A percentile compares a stretch with the other conserved stretches of the same genome.
These are phyloP conservation scores for Cladopsammia gracilis DNA, from an alignment of 64 coral and sea anemone species.

Conservation along the genomic window DNA sequence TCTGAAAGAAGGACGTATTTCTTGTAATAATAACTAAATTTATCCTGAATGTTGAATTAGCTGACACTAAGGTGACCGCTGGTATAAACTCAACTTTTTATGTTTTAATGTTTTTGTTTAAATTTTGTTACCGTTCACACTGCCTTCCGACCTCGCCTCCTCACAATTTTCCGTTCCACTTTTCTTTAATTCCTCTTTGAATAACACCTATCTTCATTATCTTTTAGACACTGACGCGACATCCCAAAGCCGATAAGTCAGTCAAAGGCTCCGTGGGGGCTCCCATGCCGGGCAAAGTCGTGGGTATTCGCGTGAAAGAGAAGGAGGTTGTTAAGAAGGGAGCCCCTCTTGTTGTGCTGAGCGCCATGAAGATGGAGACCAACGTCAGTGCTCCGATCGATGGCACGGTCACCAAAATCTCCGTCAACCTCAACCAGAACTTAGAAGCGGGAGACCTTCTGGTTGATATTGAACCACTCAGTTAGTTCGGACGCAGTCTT, in stretches of 20 bases:
- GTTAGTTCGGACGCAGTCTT: neutral
- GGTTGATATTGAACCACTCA: slow-evolving; percentile 80
- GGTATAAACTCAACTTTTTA: too few species aligned
- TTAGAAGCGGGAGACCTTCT: slow-evolving; percentile 90
- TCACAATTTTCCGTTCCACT: neutral
- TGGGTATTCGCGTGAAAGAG: slow-evolving; percentile 91
- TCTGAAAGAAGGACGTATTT: too few species aligned
- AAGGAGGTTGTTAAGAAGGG: slow-evolving; percentile 94
- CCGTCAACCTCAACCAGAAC: slow-evolving; percentile 67
- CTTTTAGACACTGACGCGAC: slow-evolving; percentile 71
- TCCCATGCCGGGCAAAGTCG: slow-evolving; percentile 98
- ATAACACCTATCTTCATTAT: neutral
- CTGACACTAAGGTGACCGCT: too few species aligned
- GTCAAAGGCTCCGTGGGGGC: slow-evolving; percentile 95
- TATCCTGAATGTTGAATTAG: too few species aligned
- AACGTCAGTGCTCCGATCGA: slow-evolving; percentile 87
- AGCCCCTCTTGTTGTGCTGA: slow-evolving; percentile 87
- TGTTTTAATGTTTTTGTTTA: too few species aligned
- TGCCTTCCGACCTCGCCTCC: too few species aligned
- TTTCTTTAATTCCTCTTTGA: neutral
- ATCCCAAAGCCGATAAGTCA: slow-evolving; percentile 86
- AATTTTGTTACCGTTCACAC: too few species aligned
- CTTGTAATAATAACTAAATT: too few species aligned
- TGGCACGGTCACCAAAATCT: slow-evolving; percentile 79
- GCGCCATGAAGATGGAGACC: slow-evolving; percentile 99